Percentiles rank a stretch among this genome's conserved stretches.
Conservation (phyloP, 1,140 invertebrate species). For the Hesperophylax magnus region DNA sequence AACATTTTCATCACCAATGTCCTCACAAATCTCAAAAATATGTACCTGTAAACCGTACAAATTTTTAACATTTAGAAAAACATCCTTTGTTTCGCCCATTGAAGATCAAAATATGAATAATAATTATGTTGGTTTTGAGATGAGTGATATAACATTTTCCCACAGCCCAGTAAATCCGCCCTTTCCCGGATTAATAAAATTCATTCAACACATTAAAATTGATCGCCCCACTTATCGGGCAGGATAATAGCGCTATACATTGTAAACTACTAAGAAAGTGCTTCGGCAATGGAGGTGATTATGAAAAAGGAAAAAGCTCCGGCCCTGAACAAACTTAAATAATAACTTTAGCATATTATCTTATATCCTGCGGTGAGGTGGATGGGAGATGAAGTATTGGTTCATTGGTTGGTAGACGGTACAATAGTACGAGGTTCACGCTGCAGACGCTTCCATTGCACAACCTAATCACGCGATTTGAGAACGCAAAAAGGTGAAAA, state of each 20-base stretch:
- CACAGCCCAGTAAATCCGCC: not conserved
- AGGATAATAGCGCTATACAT: not conserved
- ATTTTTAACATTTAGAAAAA: too few species aligned
- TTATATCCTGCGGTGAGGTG: constrained; percentile 21
- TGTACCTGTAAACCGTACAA: too few species aligned
- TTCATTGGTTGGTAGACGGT: not conserved
- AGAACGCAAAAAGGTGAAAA: constrained; percentile 38
- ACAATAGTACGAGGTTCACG: not conserved
- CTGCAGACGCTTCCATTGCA: constrained; percentile 6
- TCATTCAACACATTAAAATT: not conserved
- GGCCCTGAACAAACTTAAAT: not conserved
- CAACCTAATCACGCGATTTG: constrained; percentile 34
- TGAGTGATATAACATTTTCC: too few species aligned
- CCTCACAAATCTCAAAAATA: too few species aligned
- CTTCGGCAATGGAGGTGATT: not conserved
- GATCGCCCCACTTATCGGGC: not conserved
- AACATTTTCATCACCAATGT: too few species aligned
- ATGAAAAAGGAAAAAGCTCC: not conserved
- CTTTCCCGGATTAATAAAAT: not conserved
- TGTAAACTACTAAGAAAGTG: not conserved
- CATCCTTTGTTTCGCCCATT: too few species aligned
- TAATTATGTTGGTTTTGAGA: too few species aligned
- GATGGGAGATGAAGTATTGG: not conserved
- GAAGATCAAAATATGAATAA: too few species aligned
- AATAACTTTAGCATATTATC: constrained; percentile 20